phyloP scores from a whole-genome alignment of 2,797 vertebrate species.

The Falco biarmicus region DNA sequence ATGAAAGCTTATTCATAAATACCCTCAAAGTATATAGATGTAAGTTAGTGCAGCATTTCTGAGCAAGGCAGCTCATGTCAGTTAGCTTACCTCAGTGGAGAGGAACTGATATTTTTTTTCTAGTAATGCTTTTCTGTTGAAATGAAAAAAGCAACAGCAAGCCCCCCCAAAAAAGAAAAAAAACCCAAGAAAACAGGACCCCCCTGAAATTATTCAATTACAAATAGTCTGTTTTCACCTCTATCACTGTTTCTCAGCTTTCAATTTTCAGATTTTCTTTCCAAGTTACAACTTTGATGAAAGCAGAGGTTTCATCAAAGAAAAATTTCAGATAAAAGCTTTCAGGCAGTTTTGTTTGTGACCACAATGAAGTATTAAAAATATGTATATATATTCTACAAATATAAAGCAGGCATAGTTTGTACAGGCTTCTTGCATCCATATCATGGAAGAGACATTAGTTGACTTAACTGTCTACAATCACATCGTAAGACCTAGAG shows the following conservation, averaged over 20 bases:
- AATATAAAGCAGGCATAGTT: background rate
- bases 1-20: background rate
- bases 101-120: background rate
- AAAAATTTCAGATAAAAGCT: background rate
- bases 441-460: background rate
- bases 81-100: background rate
- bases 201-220: background rate
- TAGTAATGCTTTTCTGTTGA: background rate
- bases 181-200: background rate
- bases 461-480: background rate
- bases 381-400: background rate
- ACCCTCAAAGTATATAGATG: background rate
- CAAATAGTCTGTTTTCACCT: background rate
- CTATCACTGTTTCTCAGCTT: background rate
- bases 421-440: background rate
- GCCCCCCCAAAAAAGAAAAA: background rate
- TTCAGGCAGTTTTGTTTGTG: background rate
- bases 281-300: background rate
- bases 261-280: background rate
- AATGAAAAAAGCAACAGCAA: background rate
- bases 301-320: background rate
- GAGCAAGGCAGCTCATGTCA: background rate
- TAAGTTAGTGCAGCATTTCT: background rate
- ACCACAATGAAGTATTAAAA: background rate
- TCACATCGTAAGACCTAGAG: background rate